Base-by-base conservation (phyloP, 53 echinoderm and acorn worm species). In the Paracentrotus lividus region DNA sequence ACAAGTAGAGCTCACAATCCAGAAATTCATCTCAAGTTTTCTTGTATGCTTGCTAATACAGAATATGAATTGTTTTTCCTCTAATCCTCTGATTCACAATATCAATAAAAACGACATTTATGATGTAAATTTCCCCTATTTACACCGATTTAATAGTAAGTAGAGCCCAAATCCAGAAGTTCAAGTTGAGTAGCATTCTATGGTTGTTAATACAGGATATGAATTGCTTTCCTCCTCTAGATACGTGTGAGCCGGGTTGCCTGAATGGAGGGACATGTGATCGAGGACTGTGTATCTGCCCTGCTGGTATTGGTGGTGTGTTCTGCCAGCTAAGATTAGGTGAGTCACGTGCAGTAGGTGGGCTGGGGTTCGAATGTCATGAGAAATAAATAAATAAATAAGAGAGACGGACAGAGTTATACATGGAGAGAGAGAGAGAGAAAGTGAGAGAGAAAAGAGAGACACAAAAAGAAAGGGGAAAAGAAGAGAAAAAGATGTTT, bases 211-310 rank as follows among this genome's bases (percentile, higher is more conserved):
- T 72, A 18, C 72, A 72, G 72, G 72, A 72, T 40, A 20, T 85
- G 51, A 52, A 42, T 93, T 65, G 45, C 29, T 88, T 55, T 88
- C 38, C 88, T 56, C 43, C 16, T 31, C 26, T 54, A 91, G 91
- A 91, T 75, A 91, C 76, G 32, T 91, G 91, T 16, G 76, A 91
- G 76, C 91, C 91, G 8, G 95, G 94, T 20, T 96, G 96, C 90
- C 55, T 95, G 89, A 95, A 95, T 84, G 96, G 95, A 69, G 96
- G 96, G 38, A 90, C 94, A 0, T 96, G 96, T 44, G 91, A 95
- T 40, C 32, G 93, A 15, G 94, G 91, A 2, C 64, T 77, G 33
- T 97, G 97, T 67, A 42, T 94, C 68, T 97, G 97, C 43, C 95
- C 95, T 67, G 94, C 96, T 45, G 94, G 90, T 21, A 93, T 92